Base-by-base conservation (phyloP, 2,797 vertebrate species). In the Gastrophryne carolinensis region DNA sequence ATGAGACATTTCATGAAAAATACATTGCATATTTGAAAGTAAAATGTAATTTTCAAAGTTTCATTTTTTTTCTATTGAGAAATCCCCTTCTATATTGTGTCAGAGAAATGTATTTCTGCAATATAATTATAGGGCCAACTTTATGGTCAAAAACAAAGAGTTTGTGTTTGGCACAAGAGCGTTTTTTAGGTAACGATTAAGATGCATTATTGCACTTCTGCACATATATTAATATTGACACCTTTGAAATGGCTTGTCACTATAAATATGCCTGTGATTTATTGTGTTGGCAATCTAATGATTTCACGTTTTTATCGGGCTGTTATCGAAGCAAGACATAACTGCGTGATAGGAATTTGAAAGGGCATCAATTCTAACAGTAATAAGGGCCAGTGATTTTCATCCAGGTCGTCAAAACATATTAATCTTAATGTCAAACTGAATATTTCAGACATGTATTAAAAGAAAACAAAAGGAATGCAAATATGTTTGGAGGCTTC, bases 21-120 rank as follows among this genome's bases (percentile, higher is more conserved):
- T 82, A 73, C 1, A 81, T 75, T 62, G 78, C 58, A 41, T 60
- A 85, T 83, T 84, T 84, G 70, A 77, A 88, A 83, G 65, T 81
- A 86, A 87, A 87, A 88, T 79, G n/a, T 78, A 81, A 82, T 81
- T 61, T 73, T 21, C 82, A n/a, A 69, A 79, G 39, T 69, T 63
- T 66, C 19, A 75, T 72, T 30, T 72, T 56, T 71, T 26, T 52
- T 58, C 24, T 66, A 24, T n/a, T 47, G 35, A 57, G 41, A 66
- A 47, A 49, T 15, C 12, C 47, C 32, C 37, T 29, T 19, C 6
- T 78, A 61, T 72, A 72, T 60, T 27, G 27, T 58, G 52, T 30
- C 50, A 12, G 12, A 57, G 64, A 54, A 56, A 21, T 21, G 56
- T 54, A 71, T 34, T 64, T 71, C 60, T 27, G 19, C 23, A 26